These are phyloP conservation scores for Hypsibius dujardini DNA, from an alignment of 1,140 invertebrate genomes.

Conservation along the genomic window DNA sequence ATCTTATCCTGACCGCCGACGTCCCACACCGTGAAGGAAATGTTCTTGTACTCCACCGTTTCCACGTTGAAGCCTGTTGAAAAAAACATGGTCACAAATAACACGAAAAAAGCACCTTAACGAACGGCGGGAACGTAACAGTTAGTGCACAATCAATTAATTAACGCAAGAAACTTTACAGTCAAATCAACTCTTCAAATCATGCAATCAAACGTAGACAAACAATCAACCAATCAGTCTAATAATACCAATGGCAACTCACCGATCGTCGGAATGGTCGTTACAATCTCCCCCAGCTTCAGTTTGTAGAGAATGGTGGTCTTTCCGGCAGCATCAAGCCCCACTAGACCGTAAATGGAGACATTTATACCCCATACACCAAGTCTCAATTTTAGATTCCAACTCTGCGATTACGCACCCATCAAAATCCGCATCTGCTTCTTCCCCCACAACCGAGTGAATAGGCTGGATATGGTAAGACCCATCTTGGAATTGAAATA, in stretches of 20 bases:
- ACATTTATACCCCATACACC: slow-evolving; percentile 15
- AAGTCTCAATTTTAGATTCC: slow-evolving; percentile 16
- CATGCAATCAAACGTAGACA: slow-evolving; percentile 23
- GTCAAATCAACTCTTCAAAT: neutral
- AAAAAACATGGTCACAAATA: slow-evolving; percentile 26
- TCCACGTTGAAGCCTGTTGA: slow-evolving; percentile 75
- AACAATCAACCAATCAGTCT: neutral
- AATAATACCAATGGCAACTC: slow-evolving; percentile 32
- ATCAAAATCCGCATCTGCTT: slow-evolving; percentile 96
- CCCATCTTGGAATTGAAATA: no score
- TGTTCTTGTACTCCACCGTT: slow-evolving; percentile 89
- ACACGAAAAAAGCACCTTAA: slow-evolving; percentile 19
- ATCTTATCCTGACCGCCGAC: slow-evolving; percentile 77
- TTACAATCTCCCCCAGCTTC: slow-evolving; percentile 98
- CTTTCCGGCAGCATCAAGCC: slow-evolving; percentile 96
- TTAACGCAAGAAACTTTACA: slow-evolving; percentile 20
- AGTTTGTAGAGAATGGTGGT: slow-evolving; percentile 99
- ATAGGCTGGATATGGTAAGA: slow-evolving; percentile 75
- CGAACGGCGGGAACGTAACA: no score
- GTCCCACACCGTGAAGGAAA: slow-evolving; percentile 74
- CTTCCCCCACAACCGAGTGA: slow-evolving; percentile 86
- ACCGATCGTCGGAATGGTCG: slow-evolving; percentile 98
- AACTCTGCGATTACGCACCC: slow-evolving; percentile 37
- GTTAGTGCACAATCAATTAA: no score
- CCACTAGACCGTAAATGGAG: slow-evolving; percentile 38